Percentiles rank a stretch among this genome's conserved stretches.
These are phyloP conservation scores for Thalassophryne amazonica DNA, from an alignment of 2,797 vertebrate genomes.

Conservation along the genomic window DNA sequence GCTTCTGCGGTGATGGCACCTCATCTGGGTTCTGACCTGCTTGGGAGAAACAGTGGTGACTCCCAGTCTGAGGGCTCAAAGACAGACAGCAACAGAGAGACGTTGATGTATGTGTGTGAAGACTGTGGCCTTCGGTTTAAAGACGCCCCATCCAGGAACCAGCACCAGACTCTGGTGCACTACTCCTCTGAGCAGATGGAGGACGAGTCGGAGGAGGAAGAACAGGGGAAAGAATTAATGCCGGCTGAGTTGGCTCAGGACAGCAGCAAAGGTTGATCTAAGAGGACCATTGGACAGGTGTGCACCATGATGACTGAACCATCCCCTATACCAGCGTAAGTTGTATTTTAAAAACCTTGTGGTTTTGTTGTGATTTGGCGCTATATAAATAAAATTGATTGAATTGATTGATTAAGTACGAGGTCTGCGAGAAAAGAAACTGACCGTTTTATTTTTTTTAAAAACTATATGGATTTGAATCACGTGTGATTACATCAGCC, in stretches of 20 bases:
- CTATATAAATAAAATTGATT: no score
- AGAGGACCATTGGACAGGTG: no score
- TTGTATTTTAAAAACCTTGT: background rate
- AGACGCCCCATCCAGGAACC: slow-evolving; percentile 77
- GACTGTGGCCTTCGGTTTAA: slow-evolving; percentile 80
- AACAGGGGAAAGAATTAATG: slow-evolving; percentile 17
- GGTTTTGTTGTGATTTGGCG: no score
- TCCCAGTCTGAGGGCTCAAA: slow-evolving; percentile 23
- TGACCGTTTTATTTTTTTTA: no score
- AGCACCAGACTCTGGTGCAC: slow-evolving; percentile 75
- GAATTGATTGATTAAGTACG: no score
- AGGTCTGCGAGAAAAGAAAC: no score
- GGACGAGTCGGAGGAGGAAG: slow-evolving; percentile 13
- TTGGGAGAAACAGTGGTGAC: slow-evolving; percentile 3
- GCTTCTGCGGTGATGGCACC: background rate
- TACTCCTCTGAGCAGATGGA: slow-evolving; percentile 61
- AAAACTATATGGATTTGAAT: no score
- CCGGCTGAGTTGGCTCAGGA: background rate
- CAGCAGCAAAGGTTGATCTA: slow-evolving; percentile 2
- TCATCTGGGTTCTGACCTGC: background rate
- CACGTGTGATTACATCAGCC: no score
- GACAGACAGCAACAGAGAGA: slow-evolving; percentile 9
- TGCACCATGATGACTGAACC: background rate
- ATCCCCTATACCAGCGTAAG: background rate
- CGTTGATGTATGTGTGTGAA: slow-evolving; percentile 70